Evolutionary conservation across 2,113 vertebrate genomes (phyloP).

Genomic region (Amblyornis subalaris): DNA sequence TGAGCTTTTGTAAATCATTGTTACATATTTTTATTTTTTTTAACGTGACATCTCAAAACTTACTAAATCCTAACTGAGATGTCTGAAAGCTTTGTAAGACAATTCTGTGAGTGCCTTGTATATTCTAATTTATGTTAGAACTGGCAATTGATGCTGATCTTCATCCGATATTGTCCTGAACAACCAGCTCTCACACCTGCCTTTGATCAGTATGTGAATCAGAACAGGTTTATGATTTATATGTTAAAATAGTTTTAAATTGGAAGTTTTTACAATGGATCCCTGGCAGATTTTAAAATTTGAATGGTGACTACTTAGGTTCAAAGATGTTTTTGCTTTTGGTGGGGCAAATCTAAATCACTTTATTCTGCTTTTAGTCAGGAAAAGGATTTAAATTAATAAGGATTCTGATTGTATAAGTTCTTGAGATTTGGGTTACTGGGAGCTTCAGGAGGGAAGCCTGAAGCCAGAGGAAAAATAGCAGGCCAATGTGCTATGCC

Average conservation of each 20-base stretch:
- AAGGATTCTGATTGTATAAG: not conserved
- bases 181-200: not conserved
- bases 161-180: not conserved
- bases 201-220: not conserved
- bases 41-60: not conserved
- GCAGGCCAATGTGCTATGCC: not conserved
- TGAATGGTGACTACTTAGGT: not conserved
- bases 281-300: not conserved
- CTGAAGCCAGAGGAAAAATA: not conserved
- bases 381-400: not conserved
- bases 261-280: not conserved
- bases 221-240: not conserved
- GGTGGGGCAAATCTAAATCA: not conserved
- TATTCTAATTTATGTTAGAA: not conserved
- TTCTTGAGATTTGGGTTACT: not conserved
- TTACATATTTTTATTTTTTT: not conserved
- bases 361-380: not conserved
- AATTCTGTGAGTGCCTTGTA: not conserved
- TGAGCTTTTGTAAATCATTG: not conserved
- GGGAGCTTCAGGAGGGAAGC: not conserved
- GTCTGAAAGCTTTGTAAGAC: not conserved
- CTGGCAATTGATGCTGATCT: not conserved
- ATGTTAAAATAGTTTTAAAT: not conserved
- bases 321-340: not conserved
- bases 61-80: not conserved